These are phyloP conservation scores for Diplazon laetatorius DNA, from an alignment of 2,888 invertebrate species.

Conservation along the genomic window DNA sequence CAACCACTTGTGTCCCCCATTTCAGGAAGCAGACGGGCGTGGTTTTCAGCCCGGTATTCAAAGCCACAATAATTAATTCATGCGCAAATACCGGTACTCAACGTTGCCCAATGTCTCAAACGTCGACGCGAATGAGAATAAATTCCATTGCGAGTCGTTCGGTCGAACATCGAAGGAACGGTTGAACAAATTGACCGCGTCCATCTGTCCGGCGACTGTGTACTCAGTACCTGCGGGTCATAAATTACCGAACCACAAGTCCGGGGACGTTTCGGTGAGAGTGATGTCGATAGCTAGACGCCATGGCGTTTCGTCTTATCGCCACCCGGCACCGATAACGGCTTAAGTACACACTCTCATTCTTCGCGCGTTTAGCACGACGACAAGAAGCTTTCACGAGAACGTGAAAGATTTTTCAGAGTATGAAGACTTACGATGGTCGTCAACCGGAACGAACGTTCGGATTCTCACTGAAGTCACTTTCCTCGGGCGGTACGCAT, in stretches of 20 bases:
- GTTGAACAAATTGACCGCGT: neutral
- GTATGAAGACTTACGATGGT: neutral
- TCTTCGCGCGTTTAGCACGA: constrained; percentile 26
- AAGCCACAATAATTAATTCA: neutral
- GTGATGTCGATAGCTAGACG: constrained; percentile 10
- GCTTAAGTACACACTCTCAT: constrained; percentile 21
- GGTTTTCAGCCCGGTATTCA: neutral
- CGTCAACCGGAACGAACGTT: neutral
- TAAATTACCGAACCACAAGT: constrained; percentile 4
- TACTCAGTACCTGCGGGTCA: constrained; percentile 1
- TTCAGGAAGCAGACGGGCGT: too few relatives aligned
- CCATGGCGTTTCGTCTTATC: constrained; percentile 15
- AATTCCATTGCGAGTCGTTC: neutral
- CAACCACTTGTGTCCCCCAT: neutral
- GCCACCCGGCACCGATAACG: constrained; percentile 10
- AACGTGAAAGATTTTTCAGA: neutral
- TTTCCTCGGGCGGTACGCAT: neutral
- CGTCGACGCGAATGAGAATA: neutral
- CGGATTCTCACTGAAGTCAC: neutral
- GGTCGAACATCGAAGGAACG: neutral
- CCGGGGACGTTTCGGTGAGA: constrained; percentile 14
- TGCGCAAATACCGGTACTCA: neutral
- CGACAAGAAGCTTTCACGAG: constrained; percentile 27
- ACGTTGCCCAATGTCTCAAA: neutral
- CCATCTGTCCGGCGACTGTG: constrained; percentile 2